Evolutionary conservation across 1,140 invertebrate species (phyloP).

Genomic region (Ditylenchus dipsaci): DNA sequence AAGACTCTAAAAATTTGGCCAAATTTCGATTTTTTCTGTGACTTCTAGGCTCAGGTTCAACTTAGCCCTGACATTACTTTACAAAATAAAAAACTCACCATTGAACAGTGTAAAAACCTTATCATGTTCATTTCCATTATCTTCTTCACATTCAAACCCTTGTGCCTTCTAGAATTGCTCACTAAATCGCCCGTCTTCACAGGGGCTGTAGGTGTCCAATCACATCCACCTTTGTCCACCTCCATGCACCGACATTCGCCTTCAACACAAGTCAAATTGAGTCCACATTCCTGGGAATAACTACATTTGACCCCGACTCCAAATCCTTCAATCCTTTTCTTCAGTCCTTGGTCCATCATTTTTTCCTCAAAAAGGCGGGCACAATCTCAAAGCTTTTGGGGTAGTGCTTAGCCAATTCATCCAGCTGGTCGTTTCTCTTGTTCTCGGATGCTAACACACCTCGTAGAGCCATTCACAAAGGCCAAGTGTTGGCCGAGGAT

Average conservation of each 20-base stretch:
- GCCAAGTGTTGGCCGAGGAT: constrained; percentile 6
- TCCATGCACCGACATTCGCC: constrained; percentile 7
- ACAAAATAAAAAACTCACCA: background rate
- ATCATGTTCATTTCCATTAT: background rate
- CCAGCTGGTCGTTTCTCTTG: background rate
- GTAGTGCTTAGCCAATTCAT: background rate
- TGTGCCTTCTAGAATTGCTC: too few relatives aligned
- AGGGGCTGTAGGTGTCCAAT: too few relatives aligned
- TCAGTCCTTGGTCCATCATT: background rate
- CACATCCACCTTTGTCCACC: background rate
- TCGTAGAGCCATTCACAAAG: constrained; percentile 17
- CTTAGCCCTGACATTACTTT: background rate
- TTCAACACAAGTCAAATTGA: constrained; percentile 14
- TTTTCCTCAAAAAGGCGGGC: background rate
- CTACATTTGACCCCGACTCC: background rate
- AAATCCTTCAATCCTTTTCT: background rate
- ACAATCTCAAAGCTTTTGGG: background rate
- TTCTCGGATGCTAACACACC: background rate
- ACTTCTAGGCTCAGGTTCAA: background rate
- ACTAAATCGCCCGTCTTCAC: too few relatives aligned
- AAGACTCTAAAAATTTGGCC: background rate
- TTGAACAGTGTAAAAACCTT: background rate
- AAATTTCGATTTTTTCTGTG: too few relatives aligned
- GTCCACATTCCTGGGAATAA: constrained; percentile 8
- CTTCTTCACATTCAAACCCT: background rate